A percentile compares a stretch with the other conserved stretches of the same genome.
Conservation (phyloP, 2,888 invertebrate genomes). For the Caenorhabditis sp. region DNA sequence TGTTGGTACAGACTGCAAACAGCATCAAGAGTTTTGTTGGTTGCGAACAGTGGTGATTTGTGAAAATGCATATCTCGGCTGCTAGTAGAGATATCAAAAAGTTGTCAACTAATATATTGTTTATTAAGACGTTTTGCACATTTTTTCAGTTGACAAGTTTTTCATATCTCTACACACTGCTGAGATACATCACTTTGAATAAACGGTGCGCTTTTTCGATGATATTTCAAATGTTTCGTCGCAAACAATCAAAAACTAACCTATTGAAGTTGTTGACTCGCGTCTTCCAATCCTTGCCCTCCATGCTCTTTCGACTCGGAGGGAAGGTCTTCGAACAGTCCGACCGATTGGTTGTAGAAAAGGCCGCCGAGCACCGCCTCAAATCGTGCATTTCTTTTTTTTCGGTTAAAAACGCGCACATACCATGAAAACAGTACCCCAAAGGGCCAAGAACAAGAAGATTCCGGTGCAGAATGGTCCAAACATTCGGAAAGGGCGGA, state of each 20-base stretch:
- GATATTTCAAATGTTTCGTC: too few relatives aligned
- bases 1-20: slow-evolving; percentile 63
- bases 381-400: slow-evolving; percentile 11
- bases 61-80: too few relatives aligned
- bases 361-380: slow-evolving; percentile 67
- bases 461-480: slow-evolving; percentile 69
- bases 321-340: slow-evolving; percentile 71
- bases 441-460: slow-evolving; percentile 67
- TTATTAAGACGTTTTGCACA: too few relatives aligned
- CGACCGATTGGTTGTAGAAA: slow-evolving; percentile 69
- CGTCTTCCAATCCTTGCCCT: slow-evolving; percentile 19
- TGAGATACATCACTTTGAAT: too few relatives aligned
- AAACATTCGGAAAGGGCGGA: slow-evolving; percentile 37
- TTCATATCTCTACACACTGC: too few relatives aligned
- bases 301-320: slow-evolving; percentile 17
- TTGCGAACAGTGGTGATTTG: too few relatives aligned
- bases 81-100: too few relatives aligned
- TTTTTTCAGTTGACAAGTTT: too few relatives aligned
- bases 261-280: slow-evolving; percentile 18
- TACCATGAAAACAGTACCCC: slow-evolving; percentile 74
- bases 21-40: not conserved
- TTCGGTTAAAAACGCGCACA: not conserved
- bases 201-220: too few relatives aligned
- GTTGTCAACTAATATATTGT: too few relatives aligned
- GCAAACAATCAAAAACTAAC: slow-evolving; percentile 29